phyloP scores from a whole-genome alignment of 2,113 vertebrate species.

The Corydoras maculifer region DNA sequence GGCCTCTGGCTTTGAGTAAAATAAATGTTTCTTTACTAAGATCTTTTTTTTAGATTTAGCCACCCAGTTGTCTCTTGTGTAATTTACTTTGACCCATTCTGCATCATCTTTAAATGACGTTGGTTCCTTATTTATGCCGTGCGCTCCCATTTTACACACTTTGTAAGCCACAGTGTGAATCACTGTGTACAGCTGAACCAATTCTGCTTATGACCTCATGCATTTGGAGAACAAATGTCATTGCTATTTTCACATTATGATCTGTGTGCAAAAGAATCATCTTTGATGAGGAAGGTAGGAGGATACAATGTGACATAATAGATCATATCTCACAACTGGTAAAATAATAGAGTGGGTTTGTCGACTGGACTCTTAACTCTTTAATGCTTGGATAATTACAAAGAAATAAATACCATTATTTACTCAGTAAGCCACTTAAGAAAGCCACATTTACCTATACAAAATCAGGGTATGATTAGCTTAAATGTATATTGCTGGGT shows the following conservation, averaged over 20 bases:
- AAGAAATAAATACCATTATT: no score
- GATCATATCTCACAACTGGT: background rate
- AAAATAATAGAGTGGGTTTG: no score
- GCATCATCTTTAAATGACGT: conserved; percentile 21
- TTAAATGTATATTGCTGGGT: no score
- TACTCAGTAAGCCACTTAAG: no score
- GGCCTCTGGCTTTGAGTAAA: background rate
- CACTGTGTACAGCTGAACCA: conserved; percentile 9
- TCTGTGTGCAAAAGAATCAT: conserved; percentile 7
- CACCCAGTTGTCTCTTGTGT: background rate
- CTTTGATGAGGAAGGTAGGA: conserved; percentile 1
- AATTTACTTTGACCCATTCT: conserved; percentile 7
- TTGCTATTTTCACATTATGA: conserved; percentile 28
- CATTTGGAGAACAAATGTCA: conserved; percentile 13
- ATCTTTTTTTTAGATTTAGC: background rate
- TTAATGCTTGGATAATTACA: no score
- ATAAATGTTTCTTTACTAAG: background rate
- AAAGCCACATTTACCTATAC: no score
- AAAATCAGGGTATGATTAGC: no score
- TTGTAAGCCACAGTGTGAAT: conserved; percentile 22
- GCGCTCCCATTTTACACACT: conserved; percentile 24
- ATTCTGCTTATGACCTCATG: background rate
- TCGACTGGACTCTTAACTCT: no score
- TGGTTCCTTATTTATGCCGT: conserved; percentile 14
- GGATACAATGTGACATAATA: background rate